A percentile compares a stretch with the other conserved stretches of the same genome.
These are phyloP conservation scores for Aphidius colemani DNA, from an alignment of 2,888 invertebrate genomes.

Conservation along the genomic window DNA sequence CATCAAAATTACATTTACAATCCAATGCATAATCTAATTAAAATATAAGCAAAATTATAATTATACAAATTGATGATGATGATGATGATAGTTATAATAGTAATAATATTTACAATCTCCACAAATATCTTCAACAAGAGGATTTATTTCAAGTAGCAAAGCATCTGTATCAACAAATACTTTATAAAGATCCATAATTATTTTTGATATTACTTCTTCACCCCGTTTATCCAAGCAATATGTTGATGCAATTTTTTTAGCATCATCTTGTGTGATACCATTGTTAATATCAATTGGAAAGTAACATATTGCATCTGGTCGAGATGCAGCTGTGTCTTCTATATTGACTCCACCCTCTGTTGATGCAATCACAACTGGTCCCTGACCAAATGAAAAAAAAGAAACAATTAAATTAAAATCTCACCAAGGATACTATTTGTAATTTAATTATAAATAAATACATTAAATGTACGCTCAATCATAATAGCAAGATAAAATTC, in stretches of 20 bases:
- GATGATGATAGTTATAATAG: background rate
- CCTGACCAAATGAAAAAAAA: slow-evolving; percentile 63
- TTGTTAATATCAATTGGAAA: slow-evolving; percentile 83
- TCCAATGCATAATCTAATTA: slow-evolving; percentile 86
- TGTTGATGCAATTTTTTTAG: slow-evolving; percentile 71
- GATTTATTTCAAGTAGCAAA: slow-evolving; percentile 90
- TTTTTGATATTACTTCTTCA: slow-evolving; percentile 72
- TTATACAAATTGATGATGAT: no score
- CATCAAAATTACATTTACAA: slow-evolving; percentile 94
- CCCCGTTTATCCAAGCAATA: slow-evolving; percentile 73
- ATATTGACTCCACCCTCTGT: slow-evolving; percentile 96
- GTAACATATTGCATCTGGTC: slow-evolving; percentile 90
- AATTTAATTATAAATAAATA: slow-evolving; percentile 58
- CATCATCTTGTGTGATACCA: slow-evolving; percentile 79
- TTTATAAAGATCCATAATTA: slow-evolving; percentile 82
- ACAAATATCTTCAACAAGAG: slow-evolving; percentile 88
- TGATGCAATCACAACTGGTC: slow-evolving; percentile 95
- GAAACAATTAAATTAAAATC: slow-evolving; percentile 1
- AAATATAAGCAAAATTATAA: background rate
- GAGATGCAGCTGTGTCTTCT: slow-evolving; percentile 92
- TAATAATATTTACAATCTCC: slow-evolving; percentile 68
- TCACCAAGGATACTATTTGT: background rate
- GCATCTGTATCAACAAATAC: slow-evolving; percentile 89
- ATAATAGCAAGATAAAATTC: slow-evolving; percentile 98
- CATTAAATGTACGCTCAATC: slow-evolving; percentile 95